Percentiles rank a stretch among this genome's conserved stretches.
These are phyloP conservation scores for Nomada flava DNA, from an alignment of 2,888 invertebrate genomes.

Conservation along the genomic window DNA sequence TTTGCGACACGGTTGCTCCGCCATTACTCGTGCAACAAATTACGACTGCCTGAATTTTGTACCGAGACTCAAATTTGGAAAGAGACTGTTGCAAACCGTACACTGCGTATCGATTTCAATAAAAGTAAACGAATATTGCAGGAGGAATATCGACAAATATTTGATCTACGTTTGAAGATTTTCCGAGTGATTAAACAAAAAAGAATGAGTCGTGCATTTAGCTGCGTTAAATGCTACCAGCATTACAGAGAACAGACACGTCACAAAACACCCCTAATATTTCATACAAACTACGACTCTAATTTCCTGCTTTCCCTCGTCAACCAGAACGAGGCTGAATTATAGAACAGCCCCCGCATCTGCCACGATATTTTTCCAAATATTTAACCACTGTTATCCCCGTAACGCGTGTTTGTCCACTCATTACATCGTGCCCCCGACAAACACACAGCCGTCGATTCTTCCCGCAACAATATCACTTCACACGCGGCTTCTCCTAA, in stretches of 20 bases:
- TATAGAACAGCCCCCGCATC: neutral
- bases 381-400: slow-evolving; percentile 37
- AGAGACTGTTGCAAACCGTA: neutral
- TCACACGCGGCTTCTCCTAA: slow-evolving; percentile 57
- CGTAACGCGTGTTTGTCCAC: slow-evolving; percentile 36
- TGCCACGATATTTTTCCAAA: slow-evolving; percentile 42
- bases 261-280: neutral
- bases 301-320: neutral
- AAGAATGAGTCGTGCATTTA: neutral
- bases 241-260: neutral
- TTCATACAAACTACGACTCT: neutral
- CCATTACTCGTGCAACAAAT: slow-evolving; percentile 13
- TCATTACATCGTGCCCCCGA: slow-evolving; percentile 27
- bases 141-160: neutral
- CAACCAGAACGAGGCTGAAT: neutral
- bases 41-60: neutral
- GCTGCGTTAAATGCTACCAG: neutral
- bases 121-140: neutral
- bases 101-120: neutral
- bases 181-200: no score
- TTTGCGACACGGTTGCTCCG: slow-evolving; percentile 24
- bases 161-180: no score
- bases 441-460: slow-evolving; percentile 35
- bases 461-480: slow-evolving; percentile 54
- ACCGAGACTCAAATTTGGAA: neutral